Conservation (phyloP, 2,888 invertebrate genomes). For the Entomobrya proxima region DNA sequence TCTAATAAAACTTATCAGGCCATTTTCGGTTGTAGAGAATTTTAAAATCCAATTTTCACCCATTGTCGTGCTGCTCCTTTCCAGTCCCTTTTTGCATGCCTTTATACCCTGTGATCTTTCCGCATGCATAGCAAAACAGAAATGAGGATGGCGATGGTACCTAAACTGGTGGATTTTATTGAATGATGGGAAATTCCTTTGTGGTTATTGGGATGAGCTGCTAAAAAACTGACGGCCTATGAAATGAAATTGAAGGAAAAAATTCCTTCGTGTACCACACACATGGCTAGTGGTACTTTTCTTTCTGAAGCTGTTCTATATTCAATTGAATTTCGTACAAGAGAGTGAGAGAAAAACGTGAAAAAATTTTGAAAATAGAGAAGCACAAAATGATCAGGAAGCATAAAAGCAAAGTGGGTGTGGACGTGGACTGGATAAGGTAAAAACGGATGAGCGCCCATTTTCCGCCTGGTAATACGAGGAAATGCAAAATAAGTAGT, state of each 20-base stretch:
- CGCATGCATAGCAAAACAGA: not conserved
- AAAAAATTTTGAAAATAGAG: constrained; percentile 50
- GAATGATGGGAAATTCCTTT: constrained; percentile 61
- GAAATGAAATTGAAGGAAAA: constrained; percentile 42
- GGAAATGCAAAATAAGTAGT: constrained; percentile 12
- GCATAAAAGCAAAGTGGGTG: not conserved
- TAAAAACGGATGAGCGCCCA: not conserved
- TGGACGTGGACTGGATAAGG: not conserved
- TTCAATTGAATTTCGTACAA: constrained; percentile 64
- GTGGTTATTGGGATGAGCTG: constrained; percentile 60
- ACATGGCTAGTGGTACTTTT: no score
- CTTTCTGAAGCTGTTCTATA: constrained; percentile 56
- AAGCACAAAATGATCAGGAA: constrained; percentile 22
- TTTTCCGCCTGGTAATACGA: not conserved
- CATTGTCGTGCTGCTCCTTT: not conserved
- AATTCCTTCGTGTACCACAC: constrained; percentile 56
- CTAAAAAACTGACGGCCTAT: constrained; percentile 12
- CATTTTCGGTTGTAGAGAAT: constrained; percentile 17
- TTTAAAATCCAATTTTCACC: constrained; percentile 65
- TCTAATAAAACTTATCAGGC: constrained; percentile 52
- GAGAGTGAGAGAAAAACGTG: constrained; percentile 49
- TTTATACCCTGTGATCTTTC: not conserved
- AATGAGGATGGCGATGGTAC: not conserved
- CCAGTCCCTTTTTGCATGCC: not conserved
- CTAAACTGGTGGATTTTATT: constrained; percentile 33